These are phyloP conservation scores for Narcine bancroftii DNA, from an alignment of 2,113 vertebrate species.

Conservation along the genomic window DNA sequence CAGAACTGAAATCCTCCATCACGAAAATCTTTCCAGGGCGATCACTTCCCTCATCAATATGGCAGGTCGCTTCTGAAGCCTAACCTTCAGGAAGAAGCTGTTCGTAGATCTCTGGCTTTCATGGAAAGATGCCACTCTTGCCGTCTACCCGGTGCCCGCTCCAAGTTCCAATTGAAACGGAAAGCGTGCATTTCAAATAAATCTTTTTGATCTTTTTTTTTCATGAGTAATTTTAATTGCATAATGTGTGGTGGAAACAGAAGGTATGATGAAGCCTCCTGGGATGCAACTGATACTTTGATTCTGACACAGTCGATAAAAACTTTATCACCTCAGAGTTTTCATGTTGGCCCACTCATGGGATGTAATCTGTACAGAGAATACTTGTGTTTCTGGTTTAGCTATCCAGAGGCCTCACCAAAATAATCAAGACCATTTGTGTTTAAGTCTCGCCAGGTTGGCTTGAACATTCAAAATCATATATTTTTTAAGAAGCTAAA, in stretches of 20 bases:
- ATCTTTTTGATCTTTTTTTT: not conserved
- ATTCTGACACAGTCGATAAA: slow-evolving; percentile 9
- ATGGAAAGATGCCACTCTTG: not conserved
- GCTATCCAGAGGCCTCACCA: not conserved
- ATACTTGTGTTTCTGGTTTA: not conserved
- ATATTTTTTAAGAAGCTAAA: too few relatives aligned
- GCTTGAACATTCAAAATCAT: too few relatives aligned
- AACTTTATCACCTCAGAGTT: not conserved
- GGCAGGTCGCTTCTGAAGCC: too few relatives aligned
- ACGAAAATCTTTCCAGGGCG: too few relatives aligned
- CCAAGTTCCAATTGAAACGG: not conserved
- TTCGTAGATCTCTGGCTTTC: too few relatives aligned
- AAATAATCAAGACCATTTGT: not conserved
- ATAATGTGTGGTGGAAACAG: slow-evolving; percentile 29
- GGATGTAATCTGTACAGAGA: slow-evolving; percentile 23
- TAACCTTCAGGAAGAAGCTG: too few relatives aligned
- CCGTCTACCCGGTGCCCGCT: not conserved
- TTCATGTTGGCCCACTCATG: not conserved
- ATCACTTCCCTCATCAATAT: too few relatives aligned
- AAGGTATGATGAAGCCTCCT: slow-evolving; percentile 26
- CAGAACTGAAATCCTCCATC: too few relatives aligned
- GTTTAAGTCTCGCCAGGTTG: not conserved
- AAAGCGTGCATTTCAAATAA: slow-evolving; percentile 6
- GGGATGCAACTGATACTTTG: slow-evolving; percentile 24
- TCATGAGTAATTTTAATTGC: slow-evolving; percentile 32